Evolutionary conservation across 2,888 invertebrate species (phyloP), one percentile per base, ranked within the genome.

Genomic region (Drosophila kambysellisi): DNA sequence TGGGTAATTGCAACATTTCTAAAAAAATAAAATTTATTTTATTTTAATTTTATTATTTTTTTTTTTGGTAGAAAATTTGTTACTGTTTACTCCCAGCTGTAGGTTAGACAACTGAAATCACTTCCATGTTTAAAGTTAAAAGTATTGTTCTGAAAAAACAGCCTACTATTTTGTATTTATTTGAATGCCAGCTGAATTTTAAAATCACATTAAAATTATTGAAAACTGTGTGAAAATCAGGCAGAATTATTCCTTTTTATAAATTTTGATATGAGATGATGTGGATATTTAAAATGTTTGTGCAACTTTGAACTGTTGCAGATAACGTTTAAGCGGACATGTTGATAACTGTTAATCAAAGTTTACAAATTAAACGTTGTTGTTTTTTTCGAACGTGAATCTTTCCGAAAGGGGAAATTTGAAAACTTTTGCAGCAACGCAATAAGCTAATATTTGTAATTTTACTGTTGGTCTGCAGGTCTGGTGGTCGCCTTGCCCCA

Each of bases 401-500:
- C 29, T 30, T 39, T n/a, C 7, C 12, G 29, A n/a, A 30, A 5
- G 39, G 8, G 39, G 56, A 39, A 39, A 39, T n/a, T 30, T 30
- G 56, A 39, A 56, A 56, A 56, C 0, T 39, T 54, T n/a, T 56
- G 29, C n/a, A 30, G 29, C n/a, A 29, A 39, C 29, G 30, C 11
- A n/a, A 39, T 56, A 12, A 56, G 39, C 39, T 39, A 39, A 56
- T 56, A 56, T 43, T 57, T 57, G 20, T 7, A 20, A 57, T 63
- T 53, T 54, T 41, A 12, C 5, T 6, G 35, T 35, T 20, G 15
- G 25, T 25, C 25, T 53, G 8, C 62, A 96, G 95, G 96, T 96
- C 41, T 97, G 96, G 96, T 97, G 96, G 96, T 96, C 96, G 89
- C 96, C 96, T 0, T 97, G 96, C 88, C 96, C 96, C 0, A 96